phyloP scores from a whole-genome alignment of 2,797 vertebrate genomes.

The Xiphophorus birchmanni region DNA sequence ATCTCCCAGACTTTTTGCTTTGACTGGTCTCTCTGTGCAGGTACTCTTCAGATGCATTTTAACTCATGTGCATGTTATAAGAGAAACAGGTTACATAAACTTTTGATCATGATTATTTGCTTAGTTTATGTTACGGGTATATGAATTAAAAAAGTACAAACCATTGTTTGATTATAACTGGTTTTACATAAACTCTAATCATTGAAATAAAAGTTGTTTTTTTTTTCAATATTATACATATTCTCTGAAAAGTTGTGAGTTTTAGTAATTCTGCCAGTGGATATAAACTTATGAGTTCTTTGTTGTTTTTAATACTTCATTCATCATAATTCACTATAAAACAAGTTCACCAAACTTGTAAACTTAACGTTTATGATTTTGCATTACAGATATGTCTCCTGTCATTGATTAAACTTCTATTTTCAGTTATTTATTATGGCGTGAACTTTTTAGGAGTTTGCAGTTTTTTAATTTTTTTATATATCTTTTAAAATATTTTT shows the following conservation, averaged over 20 bases:
- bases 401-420: not conserved
- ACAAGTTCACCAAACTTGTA: not conserved
- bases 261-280: not conserved
- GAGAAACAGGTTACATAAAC: not conserved
- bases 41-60: not conserved
- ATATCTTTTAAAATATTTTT: not conserved
- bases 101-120: not conserved
- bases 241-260: not conserved
- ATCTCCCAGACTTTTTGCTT: not conserved
- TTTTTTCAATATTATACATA: not conserved
- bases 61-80: not conserved
- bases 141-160: not conserved
- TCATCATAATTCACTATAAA: not conserved
- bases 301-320: not conserved
- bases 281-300: not conserved
- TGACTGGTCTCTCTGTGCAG: not conserved
- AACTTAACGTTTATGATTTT: not conserved
- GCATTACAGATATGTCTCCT: not conserved
- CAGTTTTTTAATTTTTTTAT: not conserved
- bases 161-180: not conserved
- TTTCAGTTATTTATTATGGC: slow-evolving; percentile 24
- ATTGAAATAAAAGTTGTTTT: not conserved
- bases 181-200: not conserved
- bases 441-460: not conserved
- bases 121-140: not conserved